Evolutionary conservation across 2,888 invertebrate species (phyloP), one percentile per base, ranked within the genome.

Genomic region (Chymomyza amoena): DNA sequence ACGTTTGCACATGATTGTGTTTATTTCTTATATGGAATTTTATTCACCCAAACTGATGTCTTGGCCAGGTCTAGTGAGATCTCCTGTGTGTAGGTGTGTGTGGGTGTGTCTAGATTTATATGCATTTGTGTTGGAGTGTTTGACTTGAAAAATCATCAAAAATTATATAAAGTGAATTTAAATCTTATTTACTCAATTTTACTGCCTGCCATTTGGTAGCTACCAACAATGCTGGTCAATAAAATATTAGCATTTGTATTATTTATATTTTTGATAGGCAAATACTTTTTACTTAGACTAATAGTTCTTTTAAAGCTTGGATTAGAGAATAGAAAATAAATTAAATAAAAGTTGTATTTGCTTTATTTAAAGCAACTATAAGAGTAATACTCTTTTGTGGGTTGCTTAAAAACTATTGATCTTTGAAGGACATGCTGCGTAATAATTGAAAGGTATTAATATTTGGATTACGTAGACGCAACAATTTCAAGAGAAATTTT

Each of bases 1-100:
- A 85, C 88, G 84, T 88, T 85, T 86, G 87, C 84, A 85, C 88
- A 88, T 88, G 84, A 88, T 85, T 84, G 81, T 85, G 84, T 84
- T 79, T 80, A 87, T 83, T 81, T 84, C 84, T 81, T 76, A 79
- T 13, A 84, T 76, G 70, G 73, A 81, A 84, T 79, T 82, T 79
- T 73, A 76, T 65, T n/a, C n/a, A 54, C 18, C 54, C 54, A 70
- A 57, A 68, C 66, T 36, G 16, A 2, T 65, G 18, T 56, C 52
- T 15, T 50, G 15, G 39, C 13, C 18, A n/a, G 60, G 16, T 61
- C 32, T 32, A 32, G 32, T 60, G 45, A 54, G 18, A 62, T 56
- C 15, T 36, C 28, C 15, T 13, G 36, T 63, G 20, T 51, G n/a
- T n/a, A n/a, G n/a, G n/a, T n/a, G n/a, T n/a, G n/a, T n/a, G n/a